phyloP scores from a whole-genome alignment of 2,113 vertebrate genomes.

The Sorex araneus region DNA sequence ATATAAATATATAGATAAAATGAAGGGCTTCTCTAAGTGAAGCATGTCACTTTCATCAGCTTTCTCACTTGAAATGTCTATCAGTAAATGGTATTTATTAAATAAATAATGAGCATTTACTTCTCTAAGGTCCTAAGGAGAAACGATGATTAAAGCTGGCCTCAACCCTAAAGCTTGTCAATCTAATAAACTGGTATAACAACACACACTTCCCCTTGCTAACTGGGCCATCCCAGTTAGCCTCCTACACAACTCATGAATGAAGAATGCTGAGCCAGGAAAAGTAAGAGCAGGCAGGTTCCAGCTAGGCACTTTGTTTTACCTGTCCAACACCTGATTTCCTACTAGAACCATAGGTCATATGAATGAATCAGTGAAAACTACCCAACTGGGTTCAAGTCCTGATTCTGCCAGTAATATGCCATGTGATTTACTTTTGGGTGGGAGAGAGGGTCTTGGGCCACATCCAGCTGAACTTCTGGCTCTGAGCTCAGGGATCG shows the following conservation, averaged over 20 bases:
- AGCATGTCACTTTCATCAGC: conserved; percentile 2
- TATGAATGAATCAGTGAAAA: conserved; percentile 23
- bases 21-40: conserved; percentile 26
- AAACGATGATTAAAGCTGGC: conserved; percentile 38
- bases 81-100: conserved; percentile 34
- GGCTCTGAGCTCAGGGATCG: too few species aligned
- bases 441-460: not conserved
- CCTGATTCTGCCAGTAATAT: conserved; percentile 37
- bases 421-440: too few species aligned
- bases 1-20: not conserved
- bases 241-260: conserved; percentile 5
- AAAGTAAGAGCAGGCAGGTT: not conserved
- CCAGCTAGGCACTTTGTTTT: conserved; percentile 9
- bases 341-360: not conserved
- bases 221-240: not conserved
- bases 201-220: not conserved
- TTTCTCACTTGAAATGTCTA: conserved; percentile 59
- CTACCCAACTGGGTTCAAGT: conserved; percentile 2
- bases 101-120: conserved; percentile 52
- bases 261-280: conserved; percentile 19
- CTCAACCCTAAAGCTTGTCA: conserved; percentile 5
- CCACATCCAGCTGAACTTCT: too few species aligned
- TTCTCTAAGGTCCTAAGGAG: conserved; percentile 17
- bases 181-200: conserved; percentile 38
- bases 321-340: conserved; percentile 26